Evolutionary conservation across 2,797 vertebrate genomes (phyloP).

Genomic region (Adelosebastes latens): DNA sequence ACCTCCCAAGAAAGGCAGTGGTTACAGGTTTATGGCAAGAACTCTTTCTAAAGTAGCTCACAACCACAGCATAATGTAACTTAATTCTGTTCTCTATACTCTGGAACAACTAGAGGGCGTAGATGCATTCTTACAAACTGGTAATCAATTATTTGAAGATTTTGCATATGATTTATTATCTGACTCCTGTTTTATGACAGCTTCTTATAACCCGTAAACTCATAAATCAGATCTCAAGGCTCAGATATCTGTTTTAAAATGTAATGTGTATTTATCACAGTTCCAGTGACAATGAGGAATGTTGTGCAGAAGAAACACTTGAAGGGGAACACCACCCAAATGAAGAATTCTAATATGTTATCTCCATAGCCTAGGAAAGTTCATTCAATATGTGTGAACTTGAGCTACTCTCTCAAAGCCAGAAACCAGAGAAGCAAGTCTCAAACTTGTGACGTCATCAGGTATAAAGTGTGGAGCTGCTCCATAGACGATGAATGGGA

Average conservation of each 20-base stretch:
- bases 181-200: not conserved
- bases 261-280: not conserved
- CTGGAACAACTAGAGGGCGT: not conserved
- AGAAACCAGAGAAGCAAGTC: too few relatives aligned
- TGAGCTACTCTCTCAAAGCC: too few relatives aligned
- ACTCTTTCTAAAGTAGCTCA: not conserved
- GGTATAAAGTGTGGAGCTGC: too few relatives aligned
- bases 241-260: not conserved
- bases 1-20: constrained; percentile 89
- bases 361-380: too few relatives aligned
- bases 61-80: not conserved
- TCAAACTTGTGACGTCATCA: too few relatives aligned
- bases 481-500: too few relatives aligned
- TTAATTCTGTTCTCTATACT: not conserved
- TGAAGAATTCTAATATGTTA: too few relatives aligned
- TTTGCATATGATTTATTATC: not conserved
- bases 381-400: too few relatives aligned
- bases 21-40: constrained; percentile 84
- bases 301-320: not conserved
- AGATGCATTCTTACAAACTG: not conserved
- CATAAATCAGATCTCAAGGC: not conserved
- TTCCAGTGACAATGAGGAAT: not conserved
- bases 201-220: not conserved
- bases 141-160: not conserved
- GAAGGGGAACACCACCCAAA: too few relatives aligned